phyloP scores from a whole-genome alignment of 2,797 vertebrate species.

The Periophthalmus magnuspinnatus region DNA sequence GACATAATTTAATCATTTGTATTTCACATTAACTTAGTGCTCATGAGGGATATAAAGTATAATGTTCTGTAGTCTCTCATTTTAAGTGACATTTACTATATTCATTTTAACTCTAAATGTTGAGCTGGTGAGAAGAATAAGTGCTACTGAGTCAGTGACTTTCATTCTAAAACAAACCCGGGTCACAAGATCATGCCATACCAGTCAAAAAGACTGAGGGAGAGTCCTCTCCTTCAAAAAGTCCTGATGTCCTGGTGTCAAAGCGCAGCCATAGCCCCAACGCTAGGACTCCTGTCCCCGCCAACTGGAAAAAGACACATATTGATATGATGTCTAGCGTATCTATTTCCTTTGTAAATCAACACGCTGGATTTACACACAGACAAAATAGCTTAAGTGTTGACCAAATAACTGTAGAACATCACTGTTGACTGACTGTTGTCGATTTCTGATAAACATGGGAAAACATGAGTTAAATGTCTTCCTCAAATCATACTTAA shows the following conservation, averaged over 20 bases:
- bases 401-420: conserved; percentile 7
- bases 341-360: neutral
- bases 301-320: conserved; percentile 73
- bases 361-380: neutral
- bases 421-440: too few species aligned
- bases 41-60: neutral
- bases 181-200: conserved; percentile 58
- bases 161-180: neutral
- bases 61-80: neutral
- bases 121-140: too few species aligned
- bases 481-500: too few species aligned
- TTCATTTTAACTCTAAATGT: too few species aligned
- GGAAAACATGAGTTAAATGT: too few species aligned
- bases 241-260: conserved; percentile 83
- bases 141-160: neutral
- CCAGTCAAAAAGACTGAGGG: conserved; percentile 88
- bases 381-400: conserved; percentile 5
- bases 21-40: neutral
- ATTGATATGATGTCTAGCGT: neutral
- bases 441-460: too few species aligned
- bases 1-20: neutral
- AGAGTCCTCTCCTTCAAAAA: conserved; percentile 78
- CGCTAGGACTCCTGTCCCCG: conserved; percentile 88
- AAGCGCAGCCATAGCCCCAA: conserved; percentile 95
- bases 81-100: neutral